Evolutionary conservation across 2,888 invertebrate species (phyloP).

Genomic region (Arctia plantaginis): DNA sequence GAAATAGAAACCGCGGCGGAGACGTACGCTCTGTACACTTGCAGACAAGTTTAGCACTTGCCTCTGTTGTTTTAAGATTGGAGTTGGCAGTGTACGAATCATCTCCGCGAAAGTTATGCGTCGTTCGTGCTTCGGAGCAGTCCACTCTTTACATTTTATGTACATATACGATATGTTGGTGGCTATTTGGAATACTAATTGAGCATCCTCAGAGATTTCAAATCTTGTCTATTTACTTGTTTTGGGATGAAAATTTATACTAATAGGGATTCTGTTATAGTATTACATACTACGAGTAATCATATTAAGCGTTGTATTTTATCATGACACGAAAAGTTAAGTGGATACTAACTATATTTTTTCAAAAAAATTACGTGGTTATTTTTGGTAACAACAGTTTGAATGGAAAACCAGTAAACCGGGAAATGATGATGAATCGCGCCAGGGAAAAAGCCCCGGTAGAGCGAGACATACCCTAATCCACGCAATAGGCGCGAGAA

Average conservation of each 20-base stretch:
- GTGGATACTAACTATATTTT: constrained; percentile 48
- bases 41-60: constrained; percentile 79
- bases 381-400: constrained; percentile 64
- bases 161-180: constrained; percentile 83
- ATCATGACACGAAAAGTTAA: constrained; percentile 23
- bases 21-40: constrained; percentile 68
- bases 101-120: constrained; percentile 78
- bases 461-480: constrained; percentile 65
- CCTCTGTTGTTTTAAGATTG: constrained; percentile 72
- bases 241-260: constrained; percentile 43
- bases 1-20: constrained; percentile 83
- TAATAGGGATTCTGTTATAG: constrained; percentile 41
- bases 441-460: constrained; percentile 74
- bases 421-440: constrained; percentile 87
- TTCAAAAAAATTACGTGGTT: constrained; percentile 48
- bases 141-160: constrained; percentile 86
- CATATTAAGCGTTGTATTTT: background rate
- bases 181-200: constrained; percentile 86
- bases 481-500: constrained; percentile 58
- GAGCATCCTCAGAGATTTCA: constrained; percentile 72
- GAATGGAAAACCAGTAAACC: constrained; percentile 85
- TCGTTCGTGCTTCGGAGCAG: constrained; percentile 81
- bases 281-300: constrained; percentile 15
- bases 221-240: constrained; percentile 72
- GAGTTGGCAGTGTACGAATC: constrained; percentile 68